These are phyloP conservation scores for Antechinus flavipes DNA, from an alignment of 2,113 vertebrate species.

Conservation along the genomic window DNA sequence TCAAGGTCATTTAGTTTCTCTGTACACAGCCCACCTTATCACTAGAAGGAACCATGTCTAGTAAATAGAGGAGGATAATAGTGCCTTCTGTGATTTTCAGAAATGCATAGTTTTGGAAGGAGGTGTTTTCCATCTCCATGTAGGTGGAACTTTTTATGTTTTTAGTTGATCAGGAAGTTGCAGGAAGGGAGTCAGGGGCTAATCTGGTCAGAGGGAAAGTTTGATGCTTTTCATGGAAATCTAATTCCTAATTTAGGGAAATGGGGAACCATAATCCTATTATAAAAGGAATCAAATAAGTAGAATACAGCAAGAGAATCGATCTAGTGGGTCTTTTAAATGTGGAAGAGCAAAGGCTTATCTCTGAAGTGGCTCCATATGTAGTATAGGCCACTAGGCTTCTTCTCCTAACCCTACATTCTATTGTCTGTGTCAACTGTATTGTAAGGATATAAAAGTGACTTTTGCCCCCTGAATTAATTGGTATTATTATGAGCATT, in stretches of 20 bases:
- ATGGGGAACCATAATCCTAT: not conserved
- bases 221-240: not conserved
- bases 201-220: not conserved
- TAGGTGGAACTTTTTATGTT: not conserved
- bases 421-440: not conserved
- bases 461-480: not conserved
- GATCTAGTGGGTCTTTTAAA: not conserved
- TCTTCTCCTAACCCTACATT: not conserved
- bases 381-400: not conserved
- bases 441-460: not conserved
- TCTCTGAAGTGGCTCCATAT: not conserved
- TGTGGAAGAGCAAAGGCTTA: not conserved
- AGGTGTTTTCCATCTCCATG: too few species aligned
- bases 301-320: not conserved
- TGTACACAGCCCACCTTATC: not conserved
- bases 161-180: not conserved
- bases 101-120: too few species aligned
- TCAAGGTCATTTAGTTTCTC: not conserved
- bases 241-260: not conserved
- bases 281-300: too few species aligned
- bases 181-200: not conserved
- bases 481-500: not conserved
- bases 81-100: not conserved
- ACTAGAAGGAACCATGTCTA: not conserved
- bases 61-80: not conserved